Evolutionary conservation across 2,797 vertebrate genomes (phyloP).

Genomic region (Erpetoichthys calabaricus): DNA sequence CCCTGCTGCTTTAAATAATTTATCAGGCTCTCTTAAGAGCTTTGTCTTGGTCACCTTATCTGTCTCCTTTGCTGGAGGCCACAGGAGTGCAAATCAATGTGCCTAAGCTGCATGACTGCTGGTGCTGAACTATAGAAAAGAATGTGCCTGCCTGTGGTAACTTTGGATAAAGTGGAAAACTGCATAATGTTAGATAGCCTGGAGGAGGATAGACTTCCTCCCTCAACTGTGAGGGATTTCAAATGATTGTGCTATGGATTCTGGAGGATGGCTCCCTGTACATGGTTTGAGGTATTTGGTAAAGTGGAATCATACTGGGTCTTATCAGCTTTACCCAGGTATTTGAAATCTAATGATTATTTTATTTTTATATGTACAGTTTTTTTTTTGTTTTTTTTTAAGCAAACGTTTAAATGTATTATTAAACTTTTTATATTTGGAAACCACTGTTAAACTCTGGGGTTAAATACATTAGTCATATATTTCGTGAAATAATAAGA

Average conservation of each 20-base stretch:
- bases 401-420: no score
- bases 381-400: background rate
- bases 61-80: slow-evolving; percentile 41
- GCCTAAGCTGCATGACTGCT: slow-evolving; percentile 16
- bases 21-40: slow-evolving; percentile 43
- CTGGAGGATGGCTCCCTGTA: slow-evolving; percentile 71
- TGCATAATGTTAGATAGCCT: slow-evolving; percentile 23
- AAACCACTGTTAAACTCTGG: no score
- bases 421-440: no score
- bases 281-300: slow-evolving; percentile 71
- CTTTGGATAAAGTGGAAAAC: slow-evolving; percentile 7
- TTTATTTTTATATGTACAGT: background rate
- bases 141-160: slow-evolving; percentile 9
- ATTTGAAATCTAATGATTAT: slow-evolving; percentile 14
- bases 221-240: slow-evolving; percentile 16
- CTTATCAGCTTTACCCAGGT: slow-evolving; percentile 90
- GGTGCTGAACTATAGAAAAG: slow-evolving; percentile 15
- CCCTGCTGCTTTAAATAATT: slow-evolving; percentile 70
- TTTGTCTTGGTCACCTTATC: slow-evolving; percentile 43
- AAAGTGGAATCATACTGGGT: slow-evolving; percentile 82
- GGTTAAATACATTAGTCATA: no score
- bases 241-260: slow-evolving; percentile 69
- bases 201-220: slow-evolving; percentile 12
- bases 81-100: slow-evolving; percentile 23
- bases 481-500: no score